Evolutionary conservation across 2,113 vertebrate genomes (phyloP), one percentile per base, ranked within the genome.

Genomic region (Pelvicachromis taeniatus): DNA sequence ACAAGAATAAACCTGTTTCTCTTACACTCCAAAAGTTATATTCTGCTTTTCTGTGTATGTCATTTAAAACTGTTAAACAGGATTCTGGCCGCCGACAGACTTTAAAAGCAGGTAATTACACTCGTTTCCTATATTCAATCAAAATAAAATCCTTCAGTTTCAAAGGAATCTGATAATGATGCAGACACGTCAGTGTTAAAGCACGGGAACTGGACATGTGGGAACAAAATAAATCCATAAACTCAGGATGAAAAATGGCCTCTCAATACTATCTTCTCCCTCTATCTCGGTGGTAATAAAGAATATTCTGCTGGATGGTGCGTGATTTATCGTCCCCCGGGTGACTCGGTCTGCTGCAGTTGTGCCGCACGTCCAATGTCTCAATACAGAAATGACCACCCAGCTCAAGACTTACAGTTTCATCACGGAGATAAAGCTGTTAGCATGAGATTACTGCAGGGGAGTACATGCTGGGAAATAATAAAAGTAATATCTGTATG

Each of bases 241-340:
- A 4, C 78, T 83, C 40, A 29, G 21, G 65, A 87, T 91, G 90
- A 94, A 85, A 86, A 94, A 93, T 87, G 77, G 48, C 83, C 82
- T 59, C 40, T 77, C 26, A 29, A 40, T 86, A 70, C 80, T n/a
- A 78, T 88, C 91, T 73, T 78, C 65, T 82, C 79, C 77, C 61
- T 3, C 55, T 1, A 54, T 73, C 82, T 75, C 5, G 7, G 79
- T 33, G 83, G 83, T 45, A 45, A 81, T 81, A 82, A 65, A 86
- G 77, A 80, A 75, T 82, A 78, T 73, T 83, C 50, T 81, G 79
- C 38, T 7, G 26, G 84, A 84, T 9, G 63, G 55, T 26, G 33
- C 35, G 4, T 87, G 91, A 92, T 94, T 93, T 91, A 93, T 94
- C 90, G 58, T 86, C 73, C 73, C 40, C 17, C 21, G 81, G 77